Base-by-base conservation (phyloP, 2,888 invertebrate species). In the Listrodromus nycthemerus region DNA sequence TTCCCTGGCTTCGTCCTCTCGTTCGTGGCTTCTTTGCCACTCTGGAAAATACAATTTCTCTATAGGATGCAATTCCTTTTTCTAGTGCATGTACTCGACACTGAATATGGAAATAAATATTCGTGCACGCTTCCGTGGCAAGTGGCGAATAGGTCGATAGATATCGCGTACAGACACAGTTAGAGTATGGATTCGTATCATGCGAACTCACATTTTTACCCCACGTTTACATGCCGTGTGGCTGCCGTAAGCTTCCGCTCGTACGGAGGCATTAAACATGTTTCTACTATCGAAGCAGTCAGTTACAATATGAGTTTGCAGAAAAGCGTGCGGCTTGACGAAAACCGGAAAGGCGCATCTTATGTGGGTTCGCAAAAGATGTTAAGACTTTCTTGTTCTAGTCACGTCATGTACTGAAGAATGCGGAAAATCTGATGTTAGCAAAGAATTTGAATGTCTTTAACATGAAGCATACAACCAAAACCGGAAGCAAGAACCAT, bases 1-100 rank as follows among this genome's bases (percentile, higher is more conserved):
- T 0, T 94, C 94, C 19, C 94, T 94, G 19, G 94, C 92, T 84
- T 93, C 92, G 82, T 94, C 94, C 8, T 94, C 91, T 81, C 94
- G 94, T 88, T 93, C 89, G 90, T 89, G 37, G 89, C 91, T 52
- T 89, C 89, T 3, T 89, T 84, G 71, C 90, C 88, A 87, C 91
- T 91, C 87, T 84, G 83, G 41, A 87, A 84, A 37, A 69, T 2
- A 55, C 21, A 19, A 71, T 33, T 45, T 21, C 33, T 30, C 13
- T 3, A 30, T 61, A 30, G 4, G 10, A 5, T n/a, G 24, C 13
- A 21, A 21, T 16, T 0, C 10, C n/a, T 50, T n/a, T 33, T 65
- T 67, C 33, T 16, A 41, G 41, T 67, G 13, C 30, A 21, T n/a
- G 4, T 5, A 27, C 13, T 45, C 13, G 19, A 19, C 63, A 8